Evolutionary conservation across 2,888 invertebrate genomes (phyloP).

Genomic region (Calliopum simillimum): DNA sequence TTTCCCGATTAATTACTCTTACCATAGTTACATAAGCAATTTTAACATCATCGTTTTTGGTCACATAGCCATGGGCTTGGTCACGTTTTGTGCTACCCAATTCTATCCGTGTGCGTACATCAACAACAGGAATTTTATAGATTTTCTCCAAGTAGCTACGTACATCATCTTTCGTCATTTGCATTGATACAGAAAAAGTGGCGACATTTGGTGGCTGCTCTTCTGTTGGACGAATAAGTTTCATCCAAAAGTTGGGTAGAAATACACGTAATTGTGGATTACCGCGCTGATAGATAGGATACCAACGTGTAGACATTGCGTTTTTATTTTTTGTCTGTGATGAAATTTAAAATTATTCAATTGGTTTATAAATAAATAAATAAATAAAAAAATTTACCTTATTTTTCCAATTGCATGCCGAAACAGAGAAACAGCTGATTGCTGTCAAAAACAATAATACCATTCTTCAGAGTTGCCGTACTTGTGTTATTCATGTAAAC

Average conservation of each 20-base stretch:
- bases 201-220: slow-evolving; percentile 84
- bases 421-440: slow-evolving; percentile 3
- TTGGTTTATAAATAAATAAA: neutral
- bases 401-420: no score
- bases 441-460: no score
- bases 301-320: slow-evolving; percentile 72
- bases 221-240: slow-evolving; percentile 78
- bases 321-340: neutral
- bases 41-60: slow-evolving; percentile 87
- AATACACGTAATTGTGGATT: slow-evolving; percentile 94
- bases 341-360: neutral
- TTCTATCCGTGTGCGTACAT: slow-evolving; percentile 81
- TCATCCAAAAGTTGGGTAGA: slow-evolving; percentile 98
- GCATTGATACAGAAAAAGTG: slow-evolving; percentile 89
- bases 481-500: no score
- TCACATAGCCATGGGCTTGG: slow-evolving; percentile 73
- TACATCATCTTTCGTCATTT: slow-evolving; percentile 93
- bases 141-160: slow-evolving; percentile 96
- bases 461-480: no score
- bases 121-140: slow-evolving; percentile 84
- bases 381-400: neutral
- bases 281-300: slow-evolving; percentile 90
- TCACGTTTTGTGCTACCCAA: slow-evolving; percentile 77
- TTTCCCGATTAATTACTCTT: slow-evolving; percentile 56
- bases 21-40: slow-evolving; percentile 84